Evolutionary conservation across 2,113 vertebrate species (phyloP).

Genomic region (Columba livia): DNA sequence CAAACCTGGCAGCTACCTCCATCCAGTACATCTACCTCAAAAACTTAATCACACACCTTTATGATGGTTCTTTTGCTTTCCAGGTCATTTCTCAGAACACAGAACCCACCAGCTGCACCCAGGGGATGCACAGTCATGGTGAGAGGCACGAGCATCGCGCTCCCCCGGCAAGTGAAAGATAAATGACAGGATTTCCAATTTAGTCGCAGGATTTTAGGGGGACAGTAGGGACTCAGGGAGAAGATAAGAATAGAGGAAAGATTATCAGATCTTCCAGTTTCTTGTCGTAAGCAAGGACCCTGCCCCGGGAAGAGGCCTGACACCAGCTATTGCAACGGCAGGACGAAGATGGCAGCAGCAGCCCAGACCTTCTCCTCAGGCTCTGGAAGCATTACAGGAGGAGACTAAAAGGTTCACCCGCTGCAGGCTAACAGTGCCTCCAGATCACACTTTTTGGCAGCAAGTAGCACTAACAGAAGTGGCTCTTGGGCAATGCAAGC

Average conservation of each 20-base stretch:
- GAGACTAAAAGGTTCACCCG: background rate
- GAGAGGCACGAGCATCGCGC: accelerated
- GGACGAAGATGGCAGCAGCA: constrained; percentile 14
- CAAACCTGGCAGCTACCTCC: background rate
- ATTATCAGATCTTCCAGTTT: background rate
- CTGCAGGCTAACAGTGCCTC: background rate
- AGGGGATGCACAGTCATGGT: accelerated
- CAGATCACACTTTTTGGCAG: constrained; percentile 11
- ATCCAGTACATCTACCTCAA: background rate
- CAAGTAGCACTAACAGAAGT: background rate
- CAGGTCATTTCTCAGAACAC: background rate
- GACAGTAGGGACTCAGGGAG: background rate
- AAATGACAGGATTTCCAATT: background rate
- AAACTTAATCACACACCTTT: accelerated
- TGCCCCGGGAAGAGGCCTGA: background rate
- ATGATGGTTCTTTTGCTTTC: accelerated
- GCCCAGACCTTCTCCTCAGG: background rate
- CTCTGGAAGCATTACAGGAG: background rate
- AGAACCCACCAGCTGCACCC: accelerated
- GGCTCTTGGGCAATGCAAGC: background rate
- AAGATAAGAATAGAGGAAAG: background rate
- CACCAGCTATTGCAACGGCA: background rate
- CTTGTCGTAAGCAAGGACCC: background rate
- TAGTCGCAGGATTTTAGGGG: background rate
- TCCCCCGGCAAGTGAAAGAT: background rate